These are phyloP conservation scores for Anas acuta DNA, from an alignment of 2,797 vertebrate species.

Conservation along the genomic window DNA sequence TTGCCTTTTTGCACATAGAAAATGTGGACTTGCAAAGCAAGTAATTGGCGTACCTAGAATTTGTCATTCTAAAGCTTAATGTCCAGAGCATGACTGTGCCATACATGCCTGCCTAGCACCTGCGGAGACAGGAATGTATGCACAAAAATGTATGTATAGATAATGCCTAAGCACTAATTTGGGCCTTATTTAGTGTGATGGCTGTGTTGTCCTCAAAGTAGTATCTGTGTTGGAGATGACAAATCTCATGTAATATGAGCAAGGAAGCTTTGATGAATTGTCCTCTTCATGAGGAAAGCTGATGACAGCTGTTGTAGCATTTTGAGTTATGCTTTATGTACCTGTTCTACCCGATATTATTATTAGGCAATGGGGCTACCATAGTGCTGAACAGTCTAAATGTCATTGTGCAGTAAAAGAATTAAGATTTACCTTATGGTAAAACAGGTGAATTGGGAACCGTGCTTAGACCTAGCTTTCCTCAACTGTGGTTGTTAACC, in stretches of 20 bases:
- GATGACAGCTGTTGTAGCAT: not conserved
- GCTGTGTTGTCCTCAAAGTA: not conserved
- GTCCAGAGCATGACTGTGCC: not conserved
- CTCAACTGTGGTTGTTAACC: not conserved
- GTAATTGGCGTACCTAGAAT: not conserved
- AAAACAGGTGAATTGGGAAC: not conserved
- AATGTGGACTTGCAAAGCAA: not conserved
- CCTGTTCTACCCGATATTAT: not conserved
- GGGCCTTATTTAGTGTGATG: not conserved
- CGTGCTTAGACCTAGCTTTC: not conserved
- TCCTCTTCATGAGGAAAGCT: not conserved
- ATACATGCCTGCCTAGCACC: not conserved
- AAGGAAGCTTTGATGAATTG: not conserved
- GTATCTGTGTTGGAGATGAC: not conserved
- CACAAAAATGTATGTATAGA: not conserved
- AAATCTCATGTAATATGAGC: not conserved
- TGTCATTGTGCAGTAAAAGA: not conserved
- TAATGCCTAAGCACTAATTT: not conserved
- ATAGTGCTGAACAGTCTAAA: not conserved
- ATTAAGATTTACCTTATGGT: not conserved
- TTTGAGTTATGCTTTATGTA: not conserved
- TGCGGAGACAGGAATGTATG: accelerated
- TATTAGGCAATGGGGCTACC: accelerated
- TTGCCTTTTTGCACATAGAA: not conserved
- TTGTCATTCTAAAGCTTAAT: not conserved